Conservation (phyloP, 2,113 vertebrate species). For the Gambusia affinis region DNA sequence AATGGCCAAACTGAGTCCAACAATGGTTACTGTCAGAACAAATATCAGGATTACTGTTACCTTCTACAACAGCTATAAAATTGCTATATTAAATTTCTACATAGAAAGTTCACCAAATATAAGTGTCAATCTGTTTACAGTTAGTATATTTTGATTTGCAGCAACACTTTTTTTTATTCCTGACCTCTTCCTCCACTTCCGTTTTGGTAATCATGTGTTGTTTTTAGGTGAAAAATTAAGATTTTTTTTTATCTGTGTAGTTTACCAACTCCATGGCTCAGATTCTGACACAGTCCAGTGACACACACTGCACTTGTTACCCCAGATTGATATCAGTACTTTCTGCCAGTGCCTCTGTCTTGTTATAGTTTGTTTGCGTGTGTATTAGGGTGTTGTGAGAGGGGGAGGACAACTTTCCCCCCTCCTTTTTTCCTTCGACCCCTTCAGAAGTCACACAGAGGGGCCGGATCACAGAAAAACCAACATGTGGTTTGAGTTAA, state of each 20-base stretch:
- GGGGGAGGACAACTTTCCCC: not conserved
- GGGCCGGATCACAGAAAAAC: slow-evolving; percentile 56
- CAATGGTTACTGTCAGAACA: not conserved
- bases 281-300: slow-evolving; percentile 37
- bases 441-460: slow-evolving; percentile 45
- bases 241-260: not conserved
- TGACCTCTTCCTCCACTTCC: not conserved
- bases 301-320: slow-evolving; percentile 61
- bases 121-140: too few species aligned
- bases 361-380: slow-evolving; percentile 29
- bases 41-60: too few species aligned
- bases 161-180: too few species aligned
- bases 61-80: too few species aligned
- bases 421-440: not conserved
- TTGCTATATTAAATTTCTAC: too few species aligned
- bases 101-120: too few species aligned
- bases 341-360: slow-evolving; percentile 43
- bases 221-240: not conserved
- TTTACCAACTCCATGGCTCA: slow-evolving; percentile 4
- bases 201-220: not conserved
- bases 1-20: not conserved
- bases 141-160: too few species aligned
- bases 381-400: not conserved
- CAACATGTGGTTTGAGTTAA: slow-evolving; percentile 80
- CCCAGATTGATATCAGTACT: slow-evolving; percentile 61